phyloP scores from a whole-genome alignment of 2,113 vertebrate genomes.

The Plestiodon gilberti region DNA sequence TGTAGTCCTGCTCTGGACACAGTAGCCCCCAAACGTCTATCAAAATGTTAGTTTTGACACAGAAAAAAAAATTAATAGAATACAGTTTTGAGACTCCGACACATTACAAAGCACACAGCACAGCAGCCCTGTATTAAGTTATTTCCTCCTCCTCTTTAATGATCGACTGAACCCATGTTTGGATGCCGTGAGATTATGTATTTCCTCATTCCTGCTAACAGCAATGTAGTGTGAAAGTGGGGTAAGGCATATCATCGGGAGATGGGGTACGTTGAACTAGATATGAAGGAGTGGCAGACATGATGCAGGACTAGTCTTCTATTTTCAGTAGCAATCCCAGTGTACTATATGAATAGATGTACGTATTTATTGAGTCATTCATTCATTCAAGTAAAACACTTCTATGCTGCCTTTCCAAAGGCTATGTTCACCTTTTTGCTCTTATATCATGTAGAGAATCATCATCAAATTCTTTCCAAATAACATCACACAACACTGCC shows the following conservation, averaged over 20 bases:
- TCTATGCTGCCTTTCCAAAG: too few species aligned
- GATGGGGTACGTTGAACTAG: background rate
- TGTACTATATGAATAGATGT: too few species aligned
- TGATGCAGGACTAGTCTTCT: background rate
- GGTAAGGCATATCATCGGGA: background rate
- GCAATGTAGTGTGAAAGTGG: background rate
- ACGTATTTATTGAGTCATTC: too few species aligned
- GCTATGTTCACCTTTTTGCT: too few species aligned
- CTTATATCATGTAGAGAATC: too few species aligned
- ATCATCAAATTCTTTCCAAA: too few species aligned
- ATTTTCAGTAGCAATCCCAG: background rate
- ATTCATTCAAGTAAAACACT: too few species aligned
- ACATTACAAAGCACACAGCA: background rate
- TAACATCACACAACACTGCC: too few species aligned
- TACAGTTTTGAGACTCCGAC: background rate
- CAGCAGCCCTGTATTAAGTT: background rate
- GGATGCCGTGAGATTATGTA: background rate
- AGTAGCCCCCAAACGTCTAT: background rate
- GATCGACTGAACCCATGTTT: background rate
- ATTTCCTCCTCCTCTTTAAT: background rate
- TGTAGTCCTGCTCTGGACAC: background rate
- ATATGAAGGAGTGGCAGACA: background rate
- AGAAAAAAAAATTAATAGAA: conserved; percentile 14
- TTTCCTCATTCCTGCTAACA: background rate
- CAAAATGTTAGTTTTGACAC: fast-evolving